Evolutionary conservation across 2,888 invertebrate genomes (phyloP), one percentile per base, ranked within the genome.

Genomic region (Polietes domitor): DNA sequence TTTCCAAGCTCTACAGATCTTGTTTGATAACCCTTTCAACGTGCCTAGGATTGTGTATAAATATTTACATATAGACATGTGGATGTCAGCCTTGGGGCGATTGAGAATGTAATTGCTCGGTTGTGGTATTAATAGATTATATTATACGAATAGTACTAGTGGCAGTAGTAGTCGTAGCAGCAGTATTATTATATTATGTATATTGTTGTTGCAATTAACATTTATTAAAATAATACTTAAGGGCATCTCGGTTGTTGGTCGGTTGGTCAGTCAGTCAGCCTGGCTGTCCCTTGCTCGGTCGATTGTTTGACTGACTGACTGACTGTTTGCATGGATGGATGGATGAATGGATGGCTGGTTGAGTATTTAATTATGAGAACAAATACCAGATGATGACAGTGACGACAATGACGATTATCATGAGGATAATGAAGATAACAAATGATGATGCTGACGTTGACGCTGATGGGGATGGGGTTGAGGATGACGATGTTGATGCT

Each of bases 101-200:
- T 41, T 68, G 68, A 24, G 37, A 24, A 68, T 68, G 68, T 68
- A 68, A 68, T 68, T 68, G 68, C 68, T 68, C 43, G 12, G 41
- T 68, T 68, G 68, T 68, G 68, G 68, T 15, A 68, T 68, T 68
- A 68, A 68, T 41, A 68, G 68, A 68, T 68, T 68, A 68, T 68
- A 68, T 68, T 68, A 68, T 41, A n/a, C n/a, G n/a, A n/a, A n/a
- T n/a, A n/a, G n/a, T n/a, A n/a, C n/a, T n/a, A n/a, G n/a, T n/a
- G n/a, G n/a, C n/a, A n/a, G n/a, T n/a, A n/a, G n/a, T n/a, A n/a
- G n/a, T n/a, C n/a, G n/a, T n/a, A n/a, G n/a, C n/a, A n/a, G n/a
- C n/a, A 43, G 68, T 41, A 68, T n/a, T 61, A 68, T 68, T 68
- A 41, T 63, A 37, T 63, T 32, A 63, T 37, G 55, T 61, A 43